Base-by-base conservation (phyloP, 2,888 invertebrate genomes). In the Drosophila ezoana region DNA sequence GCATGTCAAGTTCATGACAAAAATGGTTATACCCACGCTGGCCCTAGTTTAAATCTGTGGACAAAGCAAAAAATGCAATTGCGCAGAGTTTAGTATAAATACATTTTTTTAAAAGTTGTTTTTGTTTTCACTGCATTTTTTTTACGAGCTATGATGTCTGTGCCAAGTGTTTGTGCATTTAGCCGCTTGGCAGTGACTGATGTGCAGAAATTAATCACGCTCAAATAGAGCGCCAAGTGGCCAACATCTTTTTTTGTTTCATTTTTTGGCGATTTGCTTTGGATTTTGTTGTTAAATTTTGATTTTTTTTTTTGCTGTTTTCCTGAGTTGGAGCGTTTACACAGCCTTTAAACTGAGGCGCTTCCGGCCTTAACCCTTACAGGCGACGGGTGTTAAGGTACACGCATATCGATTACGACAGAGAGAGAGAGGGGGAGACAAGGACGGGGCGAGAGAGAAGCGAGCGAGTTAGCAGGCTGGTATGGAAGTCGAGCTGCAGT, bases 381-480 rank as follows among this genome's bases (percentile, higher is more conserved):
- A 58, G 37, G 57, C 48, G 45, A 67, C 62, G 68, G 74, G 74
- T 59, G 78, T 69, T 52, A 62, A 73, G 60, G 68, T 72, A 71
- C 87, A 88, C 80, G 80, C 83, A 86, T 83, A 83, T 83, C 88
- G 83, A 83, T 83, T 88, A 82, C 83, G 68, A 62, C 48, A 47
- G 43, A 45, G 44, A 20, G 6, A 33, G 18, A 14, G 16, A 33
- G 38, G 13, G 23, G 44, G 37, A 8, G 28, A 45, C 6, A 41
- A 16, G 4, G 33, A 48, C 38, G 51, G 20, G 9, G 48, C 35
- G 35, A 56, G 18, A 37, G 32, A 45, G 41, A 37, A 23, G 67
- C 40, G 57, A 20, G 32, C n/a, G 38, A 40, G 56, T 14, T 44
- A 57, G 51, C 14, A 43, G 28, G 35, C 60, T 43, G 16, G 43